Evolutionary conservation across 2,113 vertebrate species (phyloP), one percentile per base, ranked within the genome.

Genomic region (Mesoclemmys tuberculata): DNA sequence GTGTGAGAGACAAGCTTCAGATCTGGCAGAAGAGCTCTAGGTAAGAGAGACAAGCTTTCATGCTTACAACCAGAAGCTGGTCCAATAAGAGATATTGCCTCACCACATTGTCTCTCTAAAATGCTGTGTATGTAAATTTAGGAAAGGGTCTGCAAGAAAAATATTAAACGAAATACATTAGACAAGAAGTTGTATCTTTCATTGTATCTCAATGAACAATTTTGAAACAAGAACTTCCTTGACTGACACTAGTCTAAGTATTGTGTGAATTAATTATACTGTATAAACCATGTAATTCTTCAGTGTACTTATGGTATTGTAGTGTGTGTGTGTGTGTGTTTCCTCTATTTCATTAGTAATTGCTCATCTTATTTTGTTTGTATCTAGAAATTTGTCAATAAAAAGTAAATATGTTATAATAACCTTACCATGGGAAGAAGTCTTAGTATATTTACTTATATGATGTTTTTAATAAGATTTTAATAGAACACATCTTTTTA

Each of bases 351-450:
- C 7, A 2, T 74, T 81, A 54, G 82, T 21, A 64, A 24, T 91
- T 26, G 2, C 52, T 87, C 12, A 2, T 90, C 38, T 21, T 54
- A 6, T 85, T 96, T 96, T 84, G 10, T 77, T 68, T 74, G 4
- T 80, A 16, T 92, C 48, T 82, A 85, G 11, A 82, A 81, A 89
- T 96, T 82, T 52, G 41, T 90, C 6, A 84, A 54, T 96, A 93
- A 91, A 88, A 97, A 19, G 5, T 55, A 35, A 86, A 89, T 88
- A 58, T 90, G 85, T 83, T 85, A n/a, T 55, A 6, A 5, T 78
- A 3, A 49, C 80, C 86, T 82, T 87, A 84, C 55, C 75, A 19
- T 77, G 49, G 22, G 41, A 93, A 81, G 61, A 19, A 49, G 74
- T 85, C 24, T 64, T 82, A 12, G 75, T 85, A 78, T 26, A 35